Evolutionary conservation across 2,888 invertebrate species (phyloP), one percentile per base, ranked within the genome.

Genomic region (Ctenicera cuprea): DNA sequence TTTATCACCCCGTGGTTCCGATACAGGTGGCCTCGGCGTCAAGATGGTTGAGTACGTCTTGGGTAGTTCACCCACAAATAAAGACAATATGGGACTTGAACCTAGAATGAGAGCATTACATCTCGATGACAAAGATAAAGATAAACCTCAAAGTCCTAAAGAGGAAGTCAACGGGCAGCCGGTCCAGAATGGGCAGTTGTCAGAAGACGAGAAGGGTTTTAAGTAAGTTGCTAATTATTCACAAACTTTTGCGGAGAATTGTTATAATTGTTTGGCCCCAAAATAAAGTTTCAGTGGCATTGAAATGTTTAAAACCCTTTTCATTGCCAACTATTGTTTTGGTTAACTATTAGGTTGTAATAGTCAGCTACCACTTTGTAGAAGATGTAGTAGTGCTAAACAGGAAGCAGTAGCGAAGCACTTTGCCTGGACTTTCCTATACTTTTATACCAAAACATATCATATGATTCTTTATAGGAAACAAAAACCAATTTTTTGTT

Each of bases 1-100:
- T 82, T 89, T 91, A 80, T 95, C 95, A 57, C 95, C 96, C 54
- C 91, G 96, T 77, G 87, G 87, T 48, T 90, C 90, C 82, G 95
- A 97, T 87, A 95, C 97, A 80, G 95, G 96, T 75, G 97, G 97
- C 52, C 92, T 98, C 79, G 97, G 97, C 80, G 96, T 97, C 80
- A 98, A 98, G 90, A 98, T 98, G 97, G 98, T 98, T 67, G 98
- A 99, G 88, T 98, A 98, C 87, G 98, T 99, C 73, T 91, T 99
- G 82, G 96, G 97, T 79, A 95, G 95, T 77, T 96, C 96, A 77
- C 96, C 97, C 20, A 97, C 96, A 80, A 90, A 91, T 81, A 93
- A 94, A 86, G 94, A 93, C 82, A 88, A 88, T 79, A 84, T 90
- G 77, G 87, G 87, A 8, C 84, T 93, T 75, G 93, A 93, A 82